Percentiles rank a stretch among this genome's conserved stretches.
phyloP scores from a whole-genome alignment of 2,113 vertebrate species.

The Corvus moneduloides region DNA sequence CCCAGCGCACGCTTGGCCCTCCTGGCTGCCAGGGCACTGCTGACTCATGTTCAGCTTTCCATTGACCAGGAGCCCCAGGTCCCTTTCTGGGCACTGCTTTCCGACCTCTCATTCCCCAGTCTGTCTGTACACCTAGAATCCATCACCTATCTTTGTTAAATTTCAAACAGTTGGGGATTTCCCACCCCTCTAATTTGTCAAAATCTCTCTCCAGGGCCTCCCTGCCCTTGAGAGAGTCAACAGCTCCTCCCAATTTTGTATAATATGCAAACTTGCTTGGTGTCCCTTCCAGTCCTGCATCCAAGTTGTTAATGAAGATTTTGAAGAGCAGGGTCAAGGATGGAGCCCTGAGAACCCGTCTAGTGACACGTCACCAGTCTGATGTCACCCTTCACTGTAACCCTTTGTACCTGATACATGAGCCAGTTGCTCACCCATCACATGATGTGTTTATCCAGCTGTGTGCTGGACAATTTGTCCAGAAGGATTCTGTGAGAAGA shows the following conservation, averaged over 20 bases:
- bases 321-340: not conserved
- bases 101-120: not conserved
- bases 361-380: no score
- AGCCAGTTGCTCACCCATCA: not conserved
- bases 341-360: not conserved
- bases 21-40: not conserved
- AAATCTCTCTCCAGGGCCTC: not conserved
- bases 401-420: not conserved
- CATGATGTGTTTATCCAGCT: not conserved
- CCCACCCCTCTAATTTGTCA: not conserved
- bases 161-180: not conserved
- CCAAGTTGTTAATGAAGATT: not conserved
- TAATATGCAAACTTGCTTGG: not conserved
- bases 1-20: fast-evolving
- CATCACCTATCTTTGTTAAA: not conserved
- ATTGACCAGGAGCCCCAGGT: not conserved
- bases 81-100: not conserved
- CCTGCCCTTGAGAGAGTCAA: not conserved
- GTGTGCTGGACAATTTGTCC: not conserved
- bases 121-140: not conserved
- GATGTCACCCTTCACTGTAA: not conserved
- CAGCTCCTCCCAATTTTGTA: not conserved
- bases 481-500: not conserved
- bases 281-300: not conserved
- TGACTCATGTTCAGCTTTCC: fast-evolving